These are phyloP conservation scores for Lapara coniferarum DNA, from an alignment of 2,888 invertebrate genomes.

Conservation along the genomic window DNA sequence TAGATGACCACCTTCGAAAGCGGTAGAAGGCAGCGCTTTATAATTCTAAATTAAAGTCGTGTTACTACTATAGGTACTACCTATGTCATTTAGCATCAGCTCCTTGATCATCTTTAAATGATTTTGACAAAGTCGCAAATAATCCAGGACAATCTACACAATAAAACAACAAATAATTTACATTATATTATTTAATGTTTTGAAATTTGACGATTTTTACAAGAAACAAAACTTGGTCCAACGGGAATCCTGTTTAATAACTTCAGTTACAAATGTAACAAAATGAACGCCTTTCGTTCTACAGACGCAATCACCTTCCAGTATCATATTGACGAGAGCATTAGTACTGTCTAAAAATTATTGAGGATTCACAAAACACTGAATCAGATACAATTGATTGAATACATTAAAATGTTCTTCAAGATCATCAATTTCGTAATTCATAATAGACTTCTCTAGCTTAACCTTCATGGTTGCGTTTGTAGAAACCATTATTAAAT, in stretches of 20 bases:
- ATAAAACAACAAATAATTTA: constrained; percentile 71
- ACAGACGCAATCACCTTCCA: constrained; percentile 11
- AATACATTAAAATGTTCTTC: not conserved
- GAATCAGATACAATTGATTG: not conserved
- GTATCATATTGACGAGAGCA: not conserved
- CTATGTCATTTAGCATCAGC: no score
- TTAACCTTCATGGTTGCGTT: constrained; percentile 32
- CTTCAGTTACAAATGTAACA: constrained; percentile 45
- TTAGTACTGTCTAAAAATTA: no score
- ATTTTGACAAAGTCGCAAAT: no score
- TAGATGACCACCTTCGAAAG: no score
- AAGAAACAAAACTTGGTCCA: constrained; percentile 76
- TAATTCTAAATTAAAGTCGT: no score
- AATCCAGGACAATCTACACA: constrained; percentile 27
- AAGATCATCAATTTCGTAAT: not conserved
- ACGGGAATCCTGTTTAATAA: constrained; percentile 71
- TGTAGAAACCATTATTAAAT: constrained; percentile 40
- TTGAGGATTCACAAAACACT: not conserved
- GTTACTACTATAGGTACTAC: no score
- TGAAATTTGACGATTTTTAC: constrained; percentile 72
- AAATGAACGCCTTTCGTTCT: constrained; percentile 3
- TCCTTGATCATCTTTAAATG: no score
- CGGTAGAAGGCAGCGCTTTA: no score
- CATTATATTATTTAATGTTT: constrained; percentile 77
- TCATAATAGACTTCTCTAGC: no score